A percentile compares a stretch with the other conserved stretches of the same genome.
Conservation (phyloP, 2,888 invertebrate species). For the Rotaria sp. region DNA sequence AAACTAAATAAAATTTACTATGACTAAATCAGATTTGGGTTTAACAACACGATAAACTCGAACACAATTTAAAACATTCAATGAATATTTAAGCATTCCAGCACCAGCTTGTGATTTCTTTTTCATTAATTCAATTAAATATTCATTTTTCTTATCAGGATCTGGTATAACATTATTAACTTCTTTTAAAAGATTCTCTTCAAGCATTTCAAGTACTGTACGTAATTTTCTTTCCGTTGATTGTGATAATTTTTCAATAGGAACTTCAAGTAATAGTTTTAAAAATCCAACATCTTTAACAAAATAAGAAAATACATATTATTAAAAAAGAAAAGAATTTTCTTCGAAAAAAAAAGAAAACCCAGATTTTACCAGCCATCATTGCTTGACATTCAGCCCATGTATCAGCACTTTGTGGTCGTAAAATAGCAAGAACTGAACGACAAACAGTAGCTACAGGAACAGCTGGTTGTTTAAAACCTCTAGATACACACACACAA, state of each 20-base stretch:
- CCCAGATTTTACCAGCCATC: constrained; percentile 80
- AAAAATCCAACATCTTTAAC: neutral
- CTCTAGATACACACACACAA: neutral
- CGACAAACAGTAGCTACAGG: constrained; percentile 81
- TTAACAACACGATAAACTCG: constrained; percentile 69
- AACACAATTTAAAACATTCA: constrained; percentile 73
- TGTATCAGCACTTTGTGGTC: constrained; percentile 81
- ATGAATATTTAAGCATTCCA: constrained; percentile 70
- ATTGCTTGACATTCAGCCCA: constrained; percentile 69
- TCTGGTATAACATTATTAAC: constrained; percentile 61
- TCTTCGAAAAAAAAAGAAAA: neutral
- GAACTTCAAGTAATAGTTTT: neutral
- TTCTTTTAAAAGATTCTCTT: neutral
- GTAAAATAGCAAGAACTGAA: constrained; percentile 76
- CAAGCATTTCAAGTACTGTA: neutral
- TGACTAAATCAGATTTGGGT: constrained; percentile 42
- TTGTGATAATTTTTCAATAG: neutral
- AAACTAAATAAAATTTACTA: neutral
- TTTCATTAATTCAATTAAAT: constrained; percentile 61
- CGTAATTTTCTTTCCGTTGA: neutral
- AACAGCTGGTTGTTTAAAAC: constrained; percentile 64
- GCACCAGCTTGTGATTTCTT: constrained; percentile 72
- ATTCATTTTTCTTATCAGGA: constrained; percentile 48
- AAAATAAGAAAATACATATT: neutral
- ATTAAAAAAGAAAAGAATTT: neutral